Base-by-base conservation (phyloP, 1,140 invertebrate species). In the Drosophila simulans region DNA sequence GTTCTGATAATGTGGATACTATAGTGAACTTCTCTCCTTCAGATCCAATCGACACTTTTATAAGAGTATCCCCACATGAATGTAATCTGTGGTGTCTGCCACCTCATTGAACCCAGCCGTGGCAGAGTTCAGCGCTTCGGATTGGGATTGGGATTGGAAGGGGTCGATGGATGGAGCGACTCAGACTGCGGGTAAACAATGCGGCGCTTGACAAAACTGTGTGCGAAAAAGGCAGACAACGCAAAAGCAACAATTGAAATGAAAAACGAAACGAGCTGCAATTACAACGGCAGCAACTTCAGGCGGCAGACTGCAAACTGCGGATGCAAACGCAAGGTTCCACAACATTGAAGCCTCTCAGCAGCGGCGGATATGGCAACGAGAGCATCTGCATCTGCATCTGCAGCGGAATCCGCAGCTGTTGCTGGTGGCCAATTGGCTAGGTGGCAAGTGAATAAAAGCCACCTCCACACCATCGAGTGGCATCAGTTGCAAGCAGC, bases 401-500 rank as follows among this genome's bases (percentile, higher is more conserved):
- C 73, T 73, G 79, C 55, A 39, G 56, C 46, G 22, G 46, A 27
- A 48, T 76, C 79, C 73, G 78, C 54, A 62, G 68, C 55, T 49
- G 77, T 59, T 59, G 66, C 45, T 58, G 45, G 42, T 53, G 5
- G 58, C 63, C 27, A 49, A 27, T n/a, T 49, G 42, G 62, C 68
- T 40, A 69, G 54, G 71, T 56, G 73, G 74, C 82, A 82, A 86
- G 65, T 78, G 83, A 86, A 91, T 91, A 91, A 91, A 91, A 91
- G 89, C 60, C 65, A 66, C 57, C 51, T 53, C 56, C 45, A 56
- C 48, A 68, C 59, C 53, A 75, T 46, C 49, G 54, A 63, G 68
- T 80, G 75, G 80, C 89, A 91, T 91, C 89, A 91, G 89, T 91
- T 83, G 84, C 75, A 91, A 72, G 77, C 59, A 69, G 72, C 63